These are phyloP conservation scores for Eudyptes chrysolophus DNA, from an alignment of 2,113 vertebrate genomes.

Conservation along the genomic window DNA sequence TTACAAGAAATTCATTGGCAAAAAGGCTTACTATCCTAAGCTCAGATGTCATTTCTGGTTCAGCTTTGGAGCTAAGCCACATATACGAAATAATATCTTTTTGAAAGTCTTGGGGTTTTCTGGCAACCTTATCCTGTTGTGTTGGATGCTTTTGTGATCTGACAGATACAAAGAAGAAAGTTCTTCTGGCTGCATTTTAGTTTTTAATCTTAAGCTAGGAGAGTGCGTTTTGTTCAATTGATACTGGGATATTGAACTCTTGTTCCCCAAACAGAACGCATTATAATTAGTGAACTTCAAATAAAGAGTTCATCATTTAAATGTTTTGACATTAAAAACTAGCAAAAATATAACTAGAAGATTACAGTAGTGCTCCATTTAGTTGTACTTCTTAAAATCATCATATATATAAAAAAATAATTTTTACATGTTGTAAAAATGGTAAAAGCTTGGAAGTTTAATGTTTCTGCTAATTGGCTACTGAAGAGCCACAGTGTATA, in stretches of 20 bases:
- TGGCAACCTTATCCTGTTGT: not conserved
- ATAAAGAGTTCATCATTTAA: not conserved
- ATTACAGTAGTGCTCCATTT: not conserved
- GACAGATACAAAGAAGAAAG: not conserved
- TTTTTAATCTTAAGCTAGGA: constrained; percentile 1
- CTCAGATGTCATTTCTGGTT: not conserved
- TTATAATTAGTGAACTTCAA: constrained; percentile 14
- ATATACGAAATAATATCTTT: not conserved
- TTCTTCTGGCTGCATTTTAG: not conserved
- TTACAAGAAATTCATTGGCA: constrained; percentile 66
- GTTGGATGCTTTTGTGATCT: not conserved
- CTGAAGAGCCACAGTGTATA: not conserved
- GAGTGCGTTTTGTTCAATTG: not conserved
- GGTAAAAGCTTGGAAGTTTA: not conserved
- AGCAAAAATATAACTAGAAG: not conserved
- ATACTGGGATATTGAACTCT: not conserved
- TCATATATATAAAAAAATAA: not conserved
- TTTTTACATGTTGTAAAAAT: not conserved
- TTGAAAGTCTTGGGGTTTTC: not conserved
- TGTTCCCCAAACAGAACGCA: not conserved
- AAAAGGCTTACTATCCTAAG: constrained; percentile 52
- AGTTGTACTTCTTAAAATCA: not conserved
- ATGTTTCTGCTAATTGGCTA: not conserved
- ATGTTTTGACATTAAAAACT: not conserved
- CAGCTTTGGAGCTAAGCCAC: not conserved